A percentile compares a stretch with the other conserved stretches of the same genome.
phyloP scores from a whole-genome alignment of 2,888 invertebrate genomes.

The Lamellibrachia columna region DNA sequence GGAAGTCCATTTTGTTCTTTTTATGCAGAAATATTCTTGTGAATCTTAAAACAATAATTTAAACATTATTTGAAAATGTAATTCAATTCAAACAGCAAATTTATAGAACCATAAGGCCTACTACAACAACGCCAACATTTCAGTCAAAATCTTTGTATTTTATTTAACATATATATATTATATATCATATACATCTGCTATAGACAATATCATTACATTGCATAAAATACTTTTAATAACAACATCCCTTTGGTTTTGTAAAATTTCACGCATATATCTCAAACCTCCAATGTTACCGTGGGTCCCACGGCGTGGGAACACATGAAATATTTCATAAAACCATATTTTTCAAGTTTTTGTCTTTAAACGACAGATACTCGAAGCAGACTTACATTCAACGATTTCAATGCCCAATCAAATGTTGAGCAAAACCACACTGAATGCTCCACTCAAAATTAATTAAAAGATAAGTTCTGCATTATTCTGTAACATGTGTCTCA shows the following conservation, averaged over 20 bases:
- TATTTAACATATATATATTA: neutral
- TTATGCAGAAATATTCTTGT: no score
- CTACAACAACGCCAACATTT: neutral
- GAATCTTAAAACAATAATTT: no score
- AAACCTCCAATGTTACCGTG: neutral
- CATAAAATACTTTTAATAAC: neutral
- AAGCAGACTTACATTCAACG: neutral
- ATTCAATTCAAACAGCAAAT: no score
- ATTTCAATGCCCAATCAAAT: neutral
- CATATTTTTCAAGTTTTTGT: neutral
- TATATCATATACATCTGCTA: neutral
- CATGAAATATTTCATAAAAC: neutral
- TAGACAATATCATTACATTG: constrained; percentile 6
- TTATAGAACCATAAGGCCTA: no score
- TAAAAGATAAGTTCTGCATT: neutral
- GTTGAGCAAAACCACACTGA: neutral
- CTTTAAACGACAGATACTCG: neutral
- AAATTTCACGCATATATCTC: neutral
- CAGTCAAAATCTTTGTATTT: neutral
- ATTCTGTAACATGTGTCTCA: neutral
- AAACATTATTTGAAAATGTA: no score
- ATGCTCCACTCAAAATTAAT: neutral
- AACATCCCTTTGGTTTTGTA: neutral
- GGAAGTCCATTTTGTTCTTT: no score
- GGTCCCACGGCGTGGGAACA: neutral